Evolutionary conservation across 2,888 invertebrate species (phyloP).

Genomic region (Sclerodermus sp.): DNA sequence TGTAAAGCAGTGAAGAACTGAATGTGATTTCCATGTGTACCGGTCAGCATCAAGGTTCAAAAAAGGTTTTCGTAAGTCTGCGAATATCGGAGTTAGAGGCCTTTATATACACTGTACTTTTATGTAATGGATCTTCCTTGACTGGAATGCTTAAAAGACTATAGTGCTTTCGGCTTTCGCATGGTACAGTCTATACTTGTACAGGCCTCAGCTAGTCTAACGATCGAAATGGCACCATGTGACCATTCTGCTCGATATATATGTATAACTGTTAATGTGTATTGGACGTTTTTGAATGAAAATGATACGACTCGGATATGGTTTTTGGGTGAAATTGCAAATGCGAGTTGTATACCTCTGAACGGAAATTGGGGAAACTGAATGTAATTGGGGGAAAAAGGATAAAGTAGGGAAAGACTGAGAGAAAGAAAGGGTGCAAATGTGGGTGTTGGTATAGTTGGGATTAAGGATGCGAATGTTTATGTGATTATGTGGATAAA

Average conservation of each 20-base stretch:
- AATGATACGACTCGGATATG: neutral
- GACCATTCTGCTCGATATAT: conserved; percentile 46
- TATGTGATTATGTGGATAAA: conserved; percentile 11
- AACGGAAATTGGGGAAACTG: too few relatives aligned
- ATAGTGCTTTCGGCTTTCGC: conserved; percentile 21
- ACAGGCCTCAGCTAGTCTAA: conserved; percentile 57
- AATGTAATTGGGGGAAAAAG: too few relatives aligned
- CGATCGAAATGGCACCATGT: conserved; percentile 42
- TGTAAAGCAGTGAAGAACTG: too few relatives aligned
- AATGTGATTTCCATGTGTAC: too few relatives aligned
- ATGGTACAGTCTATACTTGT: conserved; percentile 35
- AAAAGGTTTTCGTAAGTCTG: too few relatives aligned
- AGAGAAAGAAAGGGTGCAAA: too few relatives aligned
- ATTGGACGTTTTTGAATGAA: conserved; percentile 24
- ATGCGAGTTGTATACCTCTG: too few relatives aligned
- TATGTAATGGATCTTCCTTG: conserved; percentile 23
- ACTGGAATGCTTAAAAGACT: conserved; percentile 24
- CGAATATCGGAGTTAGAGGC: conserved; percentile 32
- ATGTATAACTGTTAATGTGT: conserved; percentile 42
- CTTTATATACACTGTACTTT: conserved; percentile 40
- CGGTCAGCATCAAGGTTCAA: too few relatives aligned
- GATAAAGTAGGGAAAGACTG: too few relatives aligned
- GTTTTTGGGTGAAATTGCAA: too few relatives aligned
- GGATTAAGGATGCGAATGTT: conserved; percentile 17
- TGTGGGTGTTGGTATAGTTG: too few relatives aligned